Evolutionary conservation across 2,113 vertebrate species (phyloP), one percentile per base, ranked within the genome.

Genomic region (Dasypus novemcinctus): DNA sequence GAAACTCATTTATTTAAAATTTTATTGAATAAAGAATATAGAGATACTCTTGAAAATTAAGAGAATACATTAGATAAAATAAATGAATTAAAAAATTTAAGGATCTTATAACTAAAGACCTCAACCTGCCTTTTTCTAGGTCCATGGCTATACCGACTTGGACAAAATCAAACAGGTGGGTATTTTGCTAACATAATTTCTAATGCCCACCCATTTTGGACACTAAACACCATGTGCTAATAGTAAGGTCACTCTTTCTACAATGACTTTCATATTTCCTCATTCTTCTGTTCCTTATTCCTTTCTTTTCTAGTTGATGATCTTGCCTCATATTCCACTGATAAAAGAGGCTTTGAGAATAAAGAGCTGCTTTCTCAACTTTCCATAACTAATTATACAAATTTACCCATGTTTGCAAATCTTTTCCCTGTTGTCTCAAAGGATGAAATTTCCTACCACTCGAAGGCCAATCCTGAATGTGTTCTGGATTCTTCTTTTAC

Each of bases 1-100:
- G 46, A 84, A 92, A 85, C 7, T 92, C n/a, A 41, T 68, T 90
- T 80, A 52, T 81, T 90, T 75, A 76, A 90, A 93, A 75, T 18
- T 57, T n/a, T 84, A 92, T 84, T 81, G 2, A 87, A 75, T 64
- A 80, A 17, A 92, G 36, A 92, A 91, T 18, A 85, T 23, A 82
- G 29, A 66, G 31, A 84, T 71, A 92, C 59, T 93, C 25, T 94
- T 76, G 8, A 82, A 91, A 91, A 87, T 11, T 69, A 27, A 90
- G 17, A 66, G 31, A 85, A 61, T 87, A 80, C 4, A 80, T 43
- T 27, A 66, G 6, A 66, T 83, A 57, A 25, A 68, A 94, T 76
- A n/a, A 33, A 75, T 66, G 1, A 92, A 84, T 0, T 0, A 5
- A 78, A 96, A 90, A 13, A 36, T 31, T 72, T 64, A 64, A 85